phyloP scores from a whole-genome alignment of 1,140 invertebrate species.

The Ericerus pela region DNA sequence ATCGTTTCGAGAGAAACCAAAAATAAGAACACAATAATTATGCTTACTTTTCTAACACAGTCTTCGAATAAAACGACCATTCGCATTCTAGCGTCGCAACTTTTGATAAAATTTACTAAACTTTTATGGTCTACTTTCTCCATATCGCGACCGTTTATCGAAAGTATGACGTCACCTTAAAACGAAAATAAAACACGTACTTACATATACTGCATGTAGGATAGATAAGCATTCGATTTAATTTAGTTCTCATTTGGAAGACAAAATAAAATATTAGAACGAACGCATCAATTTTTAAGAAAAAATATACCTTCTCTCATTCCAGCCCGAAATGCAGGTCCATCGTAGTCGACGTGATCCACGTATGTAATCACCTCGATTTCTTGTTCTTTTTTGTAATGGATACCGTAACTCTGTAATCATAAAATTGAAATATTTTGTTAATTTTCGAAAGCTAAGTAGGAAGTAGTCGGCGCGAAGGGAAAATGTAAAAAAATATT shows the following conservation, averaged over 20 bases:
- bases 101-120: conserved; percentile 77
- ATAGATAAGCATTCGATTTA: no score
- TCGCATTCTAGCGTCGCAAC: conserved; percentile 74
- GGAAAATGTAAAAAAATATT: background rate
- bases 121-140: conserved; percentile 80
- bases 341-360: conserved; percentile 84
- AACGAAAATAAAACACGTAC: background rate
- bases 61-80: conserved; percentile 92
- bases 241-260: no score
- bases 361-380: conserved; percentile 82
- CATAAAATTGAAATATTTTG: conserved; percentile 15
- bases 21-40: no score
- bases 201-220: no score
- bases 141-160: conserved; percentile 85
- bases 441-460: background rate
- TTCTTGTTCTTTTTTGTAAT: conserved; percentile 70
- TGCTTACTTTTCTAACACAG: conserved; percentile 69
- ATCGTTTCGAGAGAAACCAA: no score
- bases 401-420: conserved; percentile 81
- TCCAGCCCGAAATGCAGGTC: conserved; percentile 73
- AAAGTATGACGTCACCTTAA: conserved; percentile 71
- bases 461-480: background rate
- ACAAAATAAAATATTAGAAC: no score
- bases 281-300: no score
- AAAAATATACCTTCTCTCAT: conserved; percentile 61